A percentile compares a stretch with the other conserved stretches of the same genome.
Conservation (phyloP, 1,140 invertebrate species). For the Aphelenchoides avenae region DNA sequence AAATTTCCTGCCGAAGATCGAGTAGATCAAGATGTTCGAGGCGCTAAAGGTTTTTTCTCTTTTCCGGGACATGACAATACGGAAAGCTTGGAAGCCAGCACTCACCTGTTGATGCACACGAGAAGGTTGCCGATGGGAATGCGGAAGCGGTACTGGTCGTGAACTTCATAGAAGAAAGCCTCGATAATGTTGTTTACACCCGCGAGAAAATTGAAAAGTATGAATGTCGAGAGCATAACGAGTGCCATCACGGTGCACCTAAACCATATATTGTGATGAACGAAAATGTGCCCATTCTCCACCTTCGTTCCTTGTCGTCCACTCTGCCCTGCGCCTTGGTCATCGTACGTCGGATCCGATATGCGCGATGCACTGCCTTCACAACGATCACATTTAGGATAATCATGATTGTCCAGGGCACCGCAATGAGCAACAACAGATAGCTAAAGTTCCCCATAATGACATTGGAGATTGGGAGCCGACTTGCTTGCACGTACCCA, state of each 20-base stretch:
- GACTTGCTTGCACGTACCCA: too few relatives aligned
- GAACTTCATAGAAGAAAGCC: slow-evolving; percentile 35
- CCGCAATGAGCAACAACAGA: slow-evolving; percentile 44
- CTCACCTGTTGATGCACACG: slow-evolving; percentile 55
- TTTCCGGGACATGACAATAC: not conserved
- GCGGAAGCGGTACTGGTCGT: slow-evolving; percentile 21
- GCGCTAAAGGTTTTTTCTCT: slow-evolving; percentile 31
- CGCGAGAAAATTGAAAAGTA: slow-evolving; percentile 55
- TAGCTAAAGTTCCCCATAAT: too few relatives aligned
- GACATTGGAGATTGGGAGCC: too few relatives aligned
- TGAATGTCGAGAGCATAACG: slow-evolving; percentile 50
- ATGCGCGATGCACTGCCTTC: slow-evolving; percentile 39
- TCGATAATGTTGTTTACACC: slow-evolving; percentile 54
- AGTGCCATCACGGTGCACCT: slow-evolving; percentile 58
- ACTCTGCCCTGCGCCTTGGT: slow-evolving; percentile 36
- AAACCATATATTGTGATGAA: not conserved
- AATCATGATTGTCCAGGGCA: slow-evolving; percentile 55
- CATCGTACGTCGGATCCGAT: slow-evolving; percentile 41
- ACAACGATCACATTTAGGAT: slow-evolving; percentile 43
- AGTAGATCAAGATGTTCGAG: slow-evolving; percentile 53
- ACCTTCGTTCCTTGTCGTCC: slow-evolving; percentile 41
- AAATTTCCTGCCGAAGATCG: slow-evolving; percentile 46
- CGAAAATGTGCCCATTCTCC: not conserved
- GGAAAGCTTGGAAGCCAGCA: not conserved
- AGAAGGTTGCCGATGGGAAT: slow-evolving; percentile 55